Conservation (phyloP, 2,888 invertebrate genomes). For the Conus canariensis region DNA sequence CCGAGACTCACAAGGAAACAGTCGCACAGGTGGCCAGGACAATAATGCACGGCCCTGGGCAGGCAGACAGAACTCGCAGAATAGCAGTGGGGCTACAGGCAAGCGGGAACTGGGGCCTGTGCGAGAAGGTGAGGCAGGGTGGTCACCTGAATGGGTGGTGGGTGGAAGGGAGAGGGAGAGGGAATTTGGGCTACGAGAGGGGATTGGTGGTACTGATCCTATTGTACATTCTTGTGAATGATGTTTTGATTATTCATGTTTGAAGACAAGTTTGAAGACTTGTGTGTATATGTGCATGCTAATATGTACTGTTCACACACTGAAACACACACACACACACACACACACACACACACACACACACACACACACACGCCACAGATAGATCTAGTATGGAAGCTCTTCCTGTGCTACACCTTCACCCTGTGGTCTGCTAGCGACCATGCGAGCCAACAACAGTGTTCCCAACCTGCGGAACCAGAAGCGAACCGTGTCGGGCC, state of each 20-base stretch:
- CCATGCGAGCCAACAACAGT: constrained; percentile 29
- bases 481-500: constrained; percentile 29
- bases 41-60: constrained; percentile 34
- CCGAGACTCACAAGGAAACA: neutral
- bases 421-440: neutral
- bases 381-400: too few relatives aligned
- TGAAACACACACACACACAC: too few relatives aligned
- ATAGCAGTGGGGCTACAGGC: neutral
- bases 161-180: neutral
- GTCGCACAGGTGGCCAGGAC: constrained; percentile 28
- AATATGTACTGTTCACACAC: neutral
- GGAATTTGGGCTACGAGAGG: too few relatives aligned
- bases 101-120: constrained; percentile 70
- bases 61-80: constrained; percentile 47
- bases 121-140: constrained; percentile 63
- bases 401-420: too few relatives aligned
- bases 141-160: too few relatives aligned
- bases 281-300: too few relatives aligned
- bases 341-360: too few relatives aligned
- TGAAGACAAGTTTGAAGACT: too few relatives aligned
- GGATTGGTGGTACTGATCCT: too few relatives aligned
- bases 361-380: too few relatives aligned
- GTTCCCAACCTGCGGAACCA: constrained; percentile 37
- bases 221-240: too few relatives aligned
- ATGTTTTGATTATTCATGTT: too few relatives aligned